A percentile compares a stretch with the other conserved stretches of the same genome.
Evolutionary conservation across 2,797 vertebrate genomes (phyloP).

Genomic region (Phataginus tetradactyla): DNA sequence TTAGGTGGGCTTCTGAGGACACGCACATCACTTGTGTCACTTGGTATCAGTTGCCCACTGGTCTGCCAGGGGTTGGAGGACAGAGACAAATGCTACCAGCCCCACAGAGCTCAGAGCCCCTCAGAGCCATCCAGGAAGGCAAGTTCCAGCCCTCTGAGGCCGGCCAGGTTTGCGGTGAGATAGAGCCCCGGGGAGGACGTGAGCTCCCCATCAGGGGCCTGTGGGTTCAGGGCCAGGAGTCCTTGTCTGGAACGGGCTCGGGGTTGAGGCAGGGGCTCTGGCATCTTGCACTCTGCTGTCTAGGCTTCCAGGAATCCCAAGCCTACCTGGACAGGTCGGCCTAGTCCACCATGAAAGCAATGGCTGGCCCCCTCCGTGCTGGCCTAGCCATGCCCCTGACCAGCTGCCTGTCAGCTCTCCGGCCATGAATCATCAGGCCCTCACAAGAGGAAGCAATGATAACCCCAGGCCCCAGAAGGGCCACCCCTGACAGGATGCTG

Average conservation of each 20-base stretch:
- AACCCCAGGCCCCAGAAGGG: not conserved
- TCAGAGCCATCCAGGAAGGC: not conserved
- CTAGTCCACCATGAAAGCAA: not conserved
- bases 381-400: not conserved
- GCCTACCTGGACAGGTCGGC: not conserved
- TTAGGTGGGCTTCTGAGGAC: not conserved
- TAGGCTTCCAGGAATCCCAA: not conserved
- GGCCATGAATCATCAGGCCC: conserved; percentile 17
- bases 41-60: not conserved
- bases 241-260: not conserved
- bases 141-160: not conserved
- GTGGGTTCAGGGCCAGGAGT: not conserved
- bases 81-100: not conserved
- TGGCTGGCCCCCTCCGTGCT: not conserved
- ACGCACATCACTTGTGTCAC: not conserved
- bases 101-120: not conserved
- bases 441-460: not conserved
- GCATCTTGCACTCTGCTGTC: not conserved
- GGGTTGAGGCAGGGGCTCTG: not conserved
- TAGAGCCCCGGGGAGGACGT: not conserved
- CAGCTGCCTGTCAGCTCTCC: not conserved
- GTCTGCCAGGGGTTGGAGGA: not conserved
- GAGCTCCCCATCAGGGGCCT: too few relatives aligned
- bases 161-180: not conserved
- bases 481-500: not conserved